Evolutionary conservation across 2,797 vertebrate genomes (phyloP).

Genomic region (Phataginus tetradactyla): DNA sequence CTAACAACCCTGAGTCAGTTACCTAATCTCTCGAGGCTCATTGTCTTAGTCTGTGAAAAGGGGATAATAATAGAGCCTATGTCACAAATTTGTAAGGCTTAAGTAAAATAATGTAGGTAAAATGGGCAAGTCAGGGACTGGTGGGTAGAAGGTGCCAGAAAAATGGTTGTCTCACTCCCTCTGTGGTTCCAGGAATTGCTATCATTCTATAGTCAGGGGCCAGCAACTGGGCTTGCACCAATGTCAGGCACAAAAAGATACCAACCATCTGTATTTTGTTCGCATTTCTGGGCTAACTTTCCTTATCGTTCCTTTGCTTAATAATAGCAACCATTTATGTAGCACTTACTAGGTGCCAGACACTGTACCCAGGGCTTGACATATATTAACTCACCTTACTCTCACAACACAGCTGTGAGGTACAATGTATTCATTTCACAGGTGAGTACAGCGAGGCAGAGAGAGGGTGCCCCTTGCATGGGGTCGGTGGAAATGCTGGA

Average conservation of each 20-base stretch:
- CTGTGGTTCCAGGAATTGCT: rapidly evolving
- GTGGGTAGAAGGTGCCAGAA: not conserved
- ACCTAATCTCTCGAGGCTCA: not conserved
- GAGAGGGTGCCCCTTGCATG: not conserved
- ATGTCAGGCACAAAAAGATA: not conserved
- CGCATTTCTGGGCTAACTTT: not conserved
- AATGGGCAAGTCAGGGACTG: not conserved
- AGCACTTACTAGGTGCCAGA: not conserved
- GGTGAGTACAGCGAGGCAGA: not conserved
- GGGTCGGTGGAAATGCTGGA: not conserved
- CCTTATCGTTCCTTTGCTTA: not conserved
- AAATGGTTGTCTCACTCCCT: not conserved
- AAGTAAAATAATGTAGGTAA: not conserved
- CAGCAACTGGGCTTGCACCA: not conserved
- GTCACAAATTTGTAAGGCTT: not conserved
- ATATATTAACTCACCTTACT: not conserved
- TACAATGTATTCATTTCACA: not conserved
- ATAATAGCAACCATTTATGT: not conserved
- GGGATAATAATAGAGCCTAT: not conserved
- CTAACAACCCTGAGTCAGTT: not conserved
- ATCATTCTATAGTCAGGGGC: not conserved
- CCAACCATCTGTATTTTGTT: not conserved
- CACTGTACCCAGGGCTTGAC: not conserved
- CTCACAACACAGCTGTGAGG: not conserved
- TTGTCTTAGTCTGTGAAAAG: not conserved